Base-by-base conservation (phyloP, 2,113 vertebrate genomes). In the Campylomormyrus numenius region DNA sequence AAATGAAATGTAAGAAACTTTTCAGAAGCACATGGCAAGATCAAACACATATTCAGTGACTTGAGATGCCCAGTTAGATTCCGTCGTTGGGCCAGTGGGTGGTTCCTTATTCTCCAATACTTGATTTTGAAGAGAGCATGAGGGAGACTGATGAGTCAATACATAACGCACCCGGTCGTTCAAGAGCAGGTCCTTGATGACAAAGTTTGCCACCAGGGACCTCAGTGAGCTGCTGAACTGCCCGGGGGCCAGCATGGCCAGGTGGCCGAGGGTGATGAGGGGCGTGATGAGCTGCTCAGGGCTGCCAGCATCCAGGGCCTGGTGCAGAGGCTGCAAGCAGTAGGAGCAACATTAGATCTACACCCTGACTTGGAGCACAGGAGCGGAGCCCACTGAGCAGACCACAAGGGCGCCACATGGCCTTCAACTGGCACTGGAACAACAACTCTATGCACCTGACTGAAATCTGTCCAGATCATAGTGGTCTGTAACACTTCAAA, bases 121-220 rank as follows among this genome's bases (percentile, higher is more conserved):
- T 35, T 39, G 1, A 35, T 39, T 35, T 39, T 77, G 70, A 39
- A 39, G 70, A 77, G 13, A 5, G 15, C 13, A 19, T 39, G 35
- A 8, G 35, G 35, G 13, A 80, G 35, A 80, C 74, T 8, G 15
- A 80, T 70, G 62, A 70, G 10, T 70, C 62, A 0, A 70, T 70
- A 13, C 62, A 31, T 70, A 56, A 89, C 95, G 95, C 93, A 99
- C 98, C 96, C 97, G 95, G 93, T 99, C 98, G 0, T 97, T 99
- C 98, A 99, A 99, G 89, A 99, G 96, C 92, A 99, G 96, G 92
- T 99, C 98, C 94, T 99, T 99, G 92, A 99, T 98, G 66, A 99
- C 98, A 91, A 99, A 99, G 93, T 97, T 99, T 90, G 98, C 98
- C 87, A 99, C 98, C 92, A 99, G 94, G 89, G 98, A 98, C 91